Base-by-base conservation (phyloP, 92 coral and sea anemone species). In the Zoanthus sansibaricus region DNA sequence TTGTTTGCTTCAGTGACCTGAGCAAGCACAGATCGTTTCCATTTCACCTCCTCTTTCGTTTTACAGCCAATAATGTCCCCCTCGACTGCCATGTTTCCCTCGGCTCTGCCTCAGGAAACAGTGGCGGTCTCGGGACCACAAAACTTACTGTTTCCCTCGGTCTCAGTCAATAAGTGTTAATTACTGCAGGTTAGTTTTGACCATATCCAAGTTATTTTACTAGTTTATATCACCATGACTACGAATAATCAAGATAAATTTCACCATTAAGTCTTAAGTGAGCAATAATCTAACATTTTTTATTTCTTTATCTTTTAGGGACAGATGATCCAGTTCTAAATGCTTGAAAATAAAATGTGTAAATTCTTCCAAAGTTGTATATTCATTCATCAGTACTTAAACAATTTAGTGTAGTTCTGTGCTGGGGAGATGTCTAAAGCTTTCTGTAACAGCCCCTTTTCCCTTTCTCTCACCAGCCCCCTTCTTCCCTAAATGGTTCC, bases 1-100 rank as follows among this genome's bases (percentile, higher is more conserved):
- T 58, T 58, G 66, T 58, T 69, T 87, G 80, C 90, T 79, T 86
- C 90, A 87, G 90, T 87, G 90, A 75, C 68, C 86, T n/a, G 85
- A 30, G 71, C 90, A 87, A 76, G 85, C 21, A 77, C 85, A 17
- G 54, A 66, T 62, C 32, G 64, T 18, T 31, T 68, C 90, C 90
- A 87, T 15, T 55, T 77, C 11, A 87, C 86, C 31, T 69, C 45
- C 45, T 30, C 74, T 69, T 69, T 69, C 46, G 13, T 69, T 69
- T 69, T 21, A 16, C 66, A 58, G 77, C 77, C 77, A 37, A 72
- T 32, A 72, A 72, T 72, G 55, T 72, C 77, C 5, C 44, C 55
- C 48, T 72, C n/a, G n/a, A n/a, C n/a, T n/a, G n/a, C n/a, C n/a
- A n/a, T n/a, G n/a, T n/a, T n/a, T n/a, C n/a, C n/a, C n/a, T n/a